Conservation (phyloP, 2,113 vertebrate genomes). For the Cercopithecus mona region DNA sequence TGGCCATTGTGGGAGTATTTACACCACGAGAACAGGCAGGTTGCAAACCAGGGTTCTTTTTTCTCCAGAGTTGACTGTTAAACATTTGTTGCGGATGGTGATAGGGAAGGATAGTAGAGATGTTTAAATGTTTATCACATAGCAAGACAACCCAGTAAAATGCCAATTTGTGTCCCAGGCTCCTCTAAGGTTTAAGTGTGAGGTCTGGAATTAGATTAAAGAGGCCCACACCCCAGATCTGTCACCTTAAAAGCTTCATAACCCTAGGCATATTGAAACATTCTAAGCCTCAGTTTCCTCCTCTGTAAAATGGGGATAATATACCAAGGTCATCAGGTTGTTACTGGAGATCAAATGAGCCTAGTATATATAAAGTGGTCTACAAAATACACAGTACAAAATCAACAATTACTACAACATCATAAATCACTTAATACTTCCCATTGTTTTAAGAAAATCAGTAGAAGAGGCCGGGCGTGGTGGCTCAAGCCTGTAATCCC, state of each 20-base stretch:
- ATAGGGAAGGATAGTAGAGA: fast-evolving
- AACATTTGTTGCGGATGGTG: neutral
- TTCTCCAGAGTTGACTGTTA: neutral
- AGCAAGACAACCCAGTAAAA: neutral
- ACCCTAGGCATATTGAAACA: neutral
- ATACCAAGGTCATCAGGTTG: neutral
- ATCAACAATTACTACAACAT: neutral
- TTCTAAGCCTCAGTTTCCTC: neutral
- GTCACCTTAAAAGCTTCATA: neutral
- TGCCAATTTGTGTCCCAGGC: neutral
- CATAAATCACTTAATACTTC: neutral
- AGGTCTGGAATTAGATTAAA: neutral
- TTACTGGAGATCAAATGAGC: neutral
- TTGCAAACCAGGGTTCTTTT: neutral
- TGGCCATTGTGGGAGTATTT: fast-evolving
- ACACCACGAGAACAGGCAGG: neutral
- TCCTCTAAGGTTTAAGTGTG: too few species aligned
- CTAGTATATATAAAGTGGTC: fast-evolving
- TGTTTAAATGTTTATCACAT: neutral
- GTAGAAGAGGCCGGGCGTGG: neutral
- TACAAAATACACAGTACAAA: neutral
- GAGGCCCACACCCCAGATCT: neutral
- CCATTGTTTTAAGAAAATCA: neutral
- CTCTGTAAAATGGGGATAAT: neutral
- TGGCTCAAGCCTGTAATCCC: too few species aligned